These are phyloP conservation scores for Siphonodentalium dalli DNA, from an alignment of 2,888 invertebrate genomes.

Conservation along the genomic window DNA sequence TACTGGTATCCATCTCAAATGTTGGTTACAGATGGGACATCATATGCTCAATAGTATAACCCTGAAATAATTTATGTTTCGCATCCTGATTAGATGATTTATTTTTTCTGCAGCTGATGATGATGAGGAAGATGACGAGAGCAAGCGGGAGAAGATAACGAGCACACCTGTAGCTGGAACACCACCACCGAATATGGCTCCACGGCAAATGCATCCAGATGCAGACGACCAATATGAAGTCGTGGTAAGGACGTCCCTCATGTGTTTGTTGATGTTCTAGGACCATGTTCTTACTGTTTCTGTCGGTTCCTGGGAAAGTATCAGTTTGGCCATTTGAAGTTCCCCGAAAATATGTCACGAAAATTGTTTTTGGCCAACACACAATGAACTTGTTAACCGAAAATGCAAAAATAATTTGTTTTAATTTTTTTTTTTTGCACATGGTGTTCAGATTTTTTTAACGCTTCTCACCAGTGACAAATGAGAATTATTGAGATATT, in stretches of 20 bases:
- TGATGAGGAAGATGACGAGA: slow-evolving; percentile 56
- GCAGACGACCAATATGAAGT: slow-evolving; percentile 53
- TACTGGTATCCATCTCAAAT: too few relatives aligned
- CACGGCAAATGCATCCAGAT: slow-evolving; percentile 28
- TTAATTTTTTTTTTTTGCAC: too few relatives aligned
- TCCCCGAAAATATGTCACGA: neutral
- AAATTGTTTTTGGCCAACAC: neutral
- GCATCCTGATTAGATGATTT: neutral
- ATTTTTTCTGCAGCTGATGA: slow-evolving; percentile 68
- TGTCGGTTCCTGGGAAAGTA: too few relatives aligned
- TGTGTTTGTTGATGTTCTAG: neutral
- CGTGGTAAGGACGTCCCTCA: slow-evolving; percentile 44
- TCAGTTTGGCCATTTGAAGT: too few relatives aligned
- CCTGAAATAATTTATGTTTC: neutral
- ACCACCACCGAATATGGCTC: slow-evolving; percentile 10
- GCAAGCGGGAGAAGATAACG: slow-evolving; percentile 40
- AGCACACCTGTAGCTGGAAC: slow-evolving; percentile 17
- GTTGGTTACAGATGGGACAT: too few relatives aligned
- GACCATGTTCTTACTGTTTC: neutral
- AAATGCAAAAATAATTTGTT: too few relatives aligned
- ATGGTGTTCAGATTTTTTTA: too few relatives aligned
- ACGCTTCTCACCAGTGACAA: too few relatives aligned
- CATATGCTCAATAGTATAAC: too few relatives aligned
- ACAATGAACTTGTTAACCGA: too few relatives aligned
- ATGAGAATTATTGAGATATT: too few relatives aligned